Conservation (phyloP, 2,797 vertebrate species). For the Macropus fuliginosus region DNA sequence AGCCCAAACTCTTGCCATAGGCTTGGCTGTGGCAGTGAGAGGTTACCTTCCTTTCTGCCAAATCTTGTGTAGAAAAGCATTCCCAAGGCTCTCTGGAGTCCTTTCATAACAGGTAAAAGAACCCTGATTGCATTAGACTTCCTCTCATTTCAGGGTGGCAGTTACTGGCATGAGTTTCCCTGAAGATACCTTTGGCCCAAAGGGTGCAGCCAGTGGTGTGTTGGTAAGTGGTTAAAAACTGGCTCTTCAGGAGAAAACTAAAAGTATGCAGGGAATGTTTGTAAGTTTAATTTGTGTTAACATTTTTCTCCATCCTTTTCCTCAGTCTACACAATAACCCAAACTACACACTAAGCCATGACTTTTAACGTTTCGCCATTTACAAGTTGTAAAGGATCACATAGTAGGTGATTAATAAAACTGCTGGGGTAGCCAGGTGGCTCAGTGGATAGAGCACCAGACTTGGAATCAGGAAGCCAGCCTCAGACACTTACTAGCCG, state of each 20-base stretch:
- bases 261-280: not conserved
- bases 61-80: not conserved
- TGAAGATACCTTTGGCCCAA: not conserved
- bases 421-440: not conserved
- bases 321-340: not conserved
- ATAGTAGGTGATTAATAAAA: not conserved
- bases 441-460: not conserved
- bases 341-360: too few relatives aligned
- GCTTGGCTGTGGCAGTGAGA: not conserved
- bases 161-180: not conserved
- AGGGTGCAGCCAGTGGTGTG: not conserved
- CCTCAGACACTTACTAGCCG: not conserved
- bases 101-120: not conserved
- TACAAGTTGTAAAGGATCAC: not conserved
- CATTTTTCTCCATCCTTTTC: not conserved
- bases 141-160: not conserved
- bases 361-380: not conserved
- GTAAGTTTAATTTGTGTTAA: not conserved
- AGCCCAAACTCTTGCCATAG: not conserved
- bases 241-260: not conserved
- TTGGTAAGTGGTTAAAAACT: not conserved
- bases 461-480: not conserved
- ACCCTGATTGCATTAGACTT: not conserved
- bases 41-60: constrained; percentile 5
- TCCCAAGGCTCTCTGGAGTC: not conserved